Evolutionary conservation across 2,113 vertebrate species (phyloP).

Genomic region (Gymnobelideus leadbeateri): DNA sequence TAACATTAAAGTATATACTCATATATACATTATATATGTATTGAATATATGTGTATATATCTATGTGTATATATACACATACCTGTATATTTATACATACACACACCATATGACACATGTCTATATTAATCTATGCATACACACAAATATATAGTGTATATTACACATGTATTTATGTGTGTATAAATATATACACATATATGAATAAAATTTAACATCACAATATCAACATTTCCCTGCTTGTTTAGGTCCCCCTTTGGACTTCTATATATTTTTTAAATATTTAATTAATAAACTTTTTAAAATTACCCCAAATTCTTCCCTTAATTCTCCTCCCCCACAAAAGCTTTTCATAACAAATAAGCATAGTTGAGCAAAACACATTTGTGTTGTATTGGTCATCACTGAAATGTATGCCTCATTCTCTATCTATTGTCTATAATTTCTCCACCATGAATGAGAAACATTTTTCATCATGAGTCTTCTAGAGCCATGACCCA

Average conservation of each 20-base stretch:
- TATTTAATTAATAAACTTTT: no score
- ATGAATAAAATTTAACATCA: not conserved
- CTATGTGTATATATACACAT: not conserved
- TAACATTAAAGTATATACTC: no score
- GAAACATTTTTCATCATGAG: not conserved
- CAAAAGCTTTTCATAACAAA: not conserved
- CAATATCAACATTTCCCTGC: not conserved
- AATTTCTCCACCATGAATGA: not conserved
- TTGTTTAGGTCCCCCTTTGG: not conserved
- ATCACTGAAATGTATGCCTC: not conserved
- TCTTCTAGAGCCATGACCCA: not conserved
- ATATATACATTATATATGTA: not conserved
- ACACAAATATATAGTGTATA: not conserved
- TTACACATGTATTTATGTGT: not conserved
- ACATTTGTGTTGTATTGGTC: not conserved
- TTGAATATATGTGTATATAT: not conserved
- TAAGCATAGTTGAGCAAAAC: not conserved
- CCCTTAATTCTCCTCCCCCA: not conserved
- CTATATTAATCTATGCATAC: no score
- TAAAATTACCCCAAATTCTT: not conserved
- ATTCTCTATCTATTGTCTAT: not conserved
- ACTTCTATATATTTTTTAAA: not conserved
- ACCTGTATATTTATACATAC: no score
- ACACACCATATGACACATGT: no score
- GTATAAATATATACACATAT: not conserved